A percentile compares a stretch with the other conserved stretches of the same genome.
Evolutionary conservation across 2,113 vertebrate species (phyloP).

Genomic region (Paramisgurnus dabryanus): DNA sequence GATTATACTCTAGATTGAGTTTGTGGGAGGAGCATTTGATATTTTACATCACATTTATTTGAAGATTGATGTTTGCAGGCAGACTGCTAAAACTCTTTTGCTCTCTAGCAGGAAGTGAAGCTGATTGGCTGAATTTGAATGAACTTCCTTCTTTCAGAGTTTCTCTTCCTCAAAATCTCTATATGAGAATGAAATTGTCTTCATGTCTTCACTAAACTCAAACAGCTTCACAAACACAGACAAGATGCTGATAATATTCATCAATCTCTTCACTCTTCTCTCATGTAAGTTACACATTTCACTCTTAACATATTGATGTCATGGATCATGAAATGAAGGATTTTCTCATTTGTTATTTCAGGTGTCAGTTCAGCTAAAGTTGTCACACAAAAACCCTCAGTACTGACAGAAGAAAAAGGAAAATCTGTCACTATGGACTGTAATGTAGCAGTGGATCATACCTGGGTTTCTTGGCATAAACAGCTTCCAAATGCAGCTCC

Average conservation of each 20-base stretch:
- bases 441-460: neutral
- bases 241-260: too few species aligned
- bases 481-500: constrained; percentile 51
- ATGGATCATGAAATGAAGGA: too few species aligned
- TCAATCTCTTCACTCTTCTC: too few species aligned
- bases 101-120: neutral
- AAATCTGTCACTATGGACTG: constrained; percentile 30
- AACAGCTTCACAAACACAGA: too few species aligned
- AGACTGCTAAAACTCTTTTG: neutral
- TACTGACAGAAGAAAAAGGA: neutral
- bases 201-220: too few species aligned
- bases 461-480: constrained; percentile 51
- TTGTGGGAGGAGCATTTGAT: too few species aligned
- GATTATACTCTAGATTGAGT: too few species aligned
- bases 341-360: constrained; percentile 34
- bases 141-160: neutral
- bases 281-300: too few species aligned
- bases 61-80: too few species aligned
- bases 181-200: too few species aligned
- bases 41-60: too few species aligned
- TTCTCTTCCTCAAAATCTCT: neutral
- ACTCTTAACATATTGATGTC: too few species aligned
- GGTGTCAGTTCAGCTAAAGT: constrained; percentile 39
- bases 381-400: constrained; percentile 18
- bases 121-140: neutral